These are phyloP conservation scores for Drosophila sucinea DNA, from an alignment of 1,140 invertebrate species.

Conservation along the genomic window DNA sequence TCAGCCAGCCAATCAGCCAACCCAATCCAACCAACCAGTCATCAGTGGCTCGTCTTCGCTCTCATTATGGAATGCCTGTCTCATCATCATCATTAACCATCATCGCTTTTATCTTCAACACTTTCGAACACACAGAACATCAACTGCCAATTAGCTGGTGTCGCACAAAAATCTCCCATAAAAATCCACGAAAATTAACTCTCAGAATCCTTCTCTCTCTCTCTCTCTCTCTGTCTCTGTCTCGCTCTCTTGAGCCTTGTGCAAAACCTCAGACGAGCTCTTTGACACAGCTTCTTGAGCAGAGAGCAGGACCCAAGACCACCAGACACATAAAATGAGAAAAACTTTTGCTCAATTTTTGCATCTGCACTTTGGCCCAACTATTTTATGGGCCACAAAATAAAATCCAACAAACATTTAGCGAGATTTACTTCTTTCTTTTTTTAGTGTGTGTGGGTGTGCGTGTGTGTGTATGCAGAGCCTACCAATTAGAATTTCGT, in stretches of 20 bases:
- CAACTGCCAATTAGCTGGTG: slow-evolving; percentile 56
- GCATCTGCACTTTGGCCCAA: slow-evolving; percentile 54
- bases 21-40: not conserved
- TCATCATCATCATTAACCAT: slow-evolving; percentile 7
- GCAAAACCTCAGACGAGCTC: slow-evolving; percentile 19
- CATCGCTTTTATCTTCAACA: slow-evolving; percentile 34
- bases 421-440: slow-evolving; percentile 20
- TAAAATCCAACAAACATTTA: not conserved
- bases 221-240: not conserved
- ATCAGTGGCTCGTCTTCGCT: not conserved
- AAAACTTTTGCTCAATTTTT: slow-evolving; percentile 51
- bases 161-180: slow-evolving; percentile 31
- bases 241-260: not conserved
- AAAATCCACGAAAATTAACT: slow-evolving; percentile 40
- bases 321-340: slow-evolving; percentile 34
- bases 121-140: slow-evolving; percentile 28
- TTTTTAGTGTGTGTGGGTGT: slow-evolving; percentile 6
- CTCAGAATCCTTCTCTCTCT: slow-evolving; percentile 4
- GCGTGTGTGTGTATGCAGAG: not conserved
- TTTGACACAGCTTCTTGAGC: slow-evolving; percentile 47
- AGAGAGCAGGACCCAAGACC: slow-evolving; percentile 22
- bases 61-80: not conserved
- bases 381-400: slow-evolving; percentile 53
- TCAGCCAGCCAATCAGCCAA: not conserved
- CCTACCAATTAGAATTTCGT: slow-evolving; percentile 69